A percentile compares a stretch with the other conserved stretches of the same genome.
Evolutionary conservation across 2,113 vertebrate species (phyloP).

Genomic region (Thinocorus orbignyianus): DNA sequence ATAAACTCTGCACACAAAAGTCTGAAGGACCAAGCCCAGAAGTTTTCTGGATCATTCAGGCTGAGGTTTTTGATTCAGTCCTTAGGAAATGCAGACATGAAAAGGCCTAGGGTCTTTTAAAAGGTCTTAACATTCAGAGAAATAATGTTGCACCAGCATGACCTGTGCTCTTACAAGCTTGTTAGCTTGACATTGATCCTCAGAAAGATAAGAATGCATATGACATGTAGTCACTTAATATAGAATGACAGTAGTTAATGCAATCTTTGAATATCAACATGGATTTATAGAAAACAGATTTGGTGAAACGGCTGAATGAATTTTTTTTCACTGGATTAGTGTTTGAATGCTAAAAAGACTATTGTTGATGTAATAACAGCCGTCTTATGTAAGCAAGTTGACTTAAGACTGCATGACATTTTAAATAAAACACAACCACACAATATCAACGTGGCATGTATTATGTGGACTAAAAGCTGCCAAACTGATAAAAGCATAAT

Average conservation of each 20-base stretch:
- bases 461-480: not conserved
- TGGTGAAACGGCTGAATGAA: not conserved
- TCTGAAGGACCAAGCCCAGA: not conserved
- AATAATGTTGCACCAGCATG: not conserved
- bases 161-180: not conserved
- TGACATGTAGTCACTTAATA: not conserved
- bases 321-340: not conserved
- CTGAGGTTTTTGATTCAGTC: not conserved
- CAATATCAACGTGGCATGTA: not conserved
- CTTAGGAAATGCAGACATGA: not conserved
- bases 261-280: not conserved
- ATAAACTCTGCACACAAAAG: accelerated
- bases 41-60: not conserved
- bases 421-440: not conserved
- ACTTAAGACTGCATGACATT: not conserved
- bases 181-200: not conserved
- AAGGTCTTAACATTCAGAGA: not conserved
- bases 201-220: not conserved
- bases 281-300: slow-evolving; percentile 24
- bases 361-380: not conserved
- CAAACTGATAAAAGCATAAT: not conserved
- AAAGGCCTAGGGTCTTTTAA: not conserved
- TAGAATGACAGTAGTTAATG: not conserved
- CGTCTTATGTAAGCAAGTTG: not conserved
- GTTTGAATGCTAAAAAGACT: not conserved